Conservation (phyloP, 2,888 invertebrate species). For the Galeruca laticollis region DNA sequence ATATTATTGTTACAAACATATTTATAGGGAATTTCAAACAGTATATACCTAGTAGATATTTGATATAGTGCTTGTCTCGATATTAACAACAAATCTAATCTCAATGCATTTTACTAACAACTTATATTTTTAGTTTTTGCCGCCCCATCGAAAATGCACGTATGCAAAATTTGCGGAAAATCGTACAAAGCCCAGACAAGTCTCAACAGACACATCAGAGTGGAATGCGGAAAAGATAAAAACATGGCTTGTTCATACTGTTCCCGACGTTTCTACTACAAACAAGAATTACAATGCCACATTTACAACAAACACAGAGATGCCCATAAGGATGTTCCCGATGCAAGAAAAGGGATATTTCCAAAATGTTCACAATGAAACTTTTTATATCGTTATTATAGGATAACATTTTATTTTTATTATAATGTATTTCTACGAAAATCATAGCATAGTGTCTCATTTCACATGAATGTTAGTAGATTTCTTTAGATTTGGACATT, state of each 20-base stretch:
- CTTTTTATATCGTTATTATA: background rate
- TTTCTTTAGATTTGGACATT: no score
- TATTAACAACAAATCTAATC: background rate
- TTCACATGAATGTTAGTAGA: no score
- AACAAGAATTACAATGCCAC: conserved; percentile 41
- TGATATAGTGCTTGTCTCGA: no score
- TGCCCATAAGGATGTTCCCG: background rate
- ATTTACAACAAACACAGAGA: conserved; percentile 39
- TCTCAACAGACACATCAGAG: conserved; percentile 46
- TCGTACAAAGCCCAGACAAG: conserved; percentile 44
- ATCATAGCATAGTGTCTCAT: no score
- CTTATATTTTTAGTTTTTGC: background rate
- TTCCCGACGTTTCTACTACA: conserved; percentile 39
- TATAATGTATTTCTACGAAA: no score
- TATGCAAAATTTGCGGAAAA: conserved; percentile 44
- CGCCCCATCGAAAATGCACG: conserved; percentile 7
- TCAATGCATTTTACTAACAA: background rate
- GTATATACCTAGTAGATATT: no score
- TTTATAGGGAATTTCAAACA: no score
- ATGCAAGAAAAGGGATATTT: conserved; percentile 7
- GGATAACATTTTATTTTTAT: no score
- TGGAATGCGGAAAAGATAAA: conserved; percentile 64
- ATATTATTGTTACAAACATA: no score
- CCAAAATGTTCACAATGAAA: background rate
- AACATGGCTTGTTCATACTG: conserved; percentile 39